Percentiles rank a stretch among this genome's conserved stretches.
Evolutionary conservation across 2,888 invertebrate species (phyloP).

Genomic region (Sthenelais limicola): DNA sequence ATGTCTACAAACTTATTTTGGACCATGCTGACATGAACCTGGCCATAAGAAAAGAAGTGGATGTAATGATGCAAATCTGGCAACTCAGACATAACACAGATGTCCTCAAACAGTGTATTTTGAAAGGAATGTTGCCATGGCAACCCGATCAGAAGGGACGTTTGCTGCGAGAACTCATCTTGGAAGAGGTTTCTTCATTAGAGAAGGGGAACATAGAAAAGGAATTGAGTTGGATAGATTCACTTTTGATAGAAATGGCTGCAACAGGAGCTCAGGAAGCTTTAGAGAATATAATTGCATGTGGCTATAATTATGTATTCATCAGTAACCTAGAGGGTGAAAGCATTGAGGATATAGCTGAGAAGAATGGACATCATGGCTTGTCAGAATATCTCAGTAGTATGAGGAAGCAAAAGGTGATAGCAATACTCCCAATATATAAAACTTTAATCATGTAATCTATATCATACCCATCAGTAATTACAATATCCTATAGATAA

Average conservation of each 20-base stretch:
- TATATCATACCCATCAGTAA: too few species aligned
- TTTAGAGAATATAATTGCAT: not conserved
- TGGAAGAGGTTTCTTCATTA: not conserved
- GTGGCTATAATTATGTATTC: constrained; percentile 6
- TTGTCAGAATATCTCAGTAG: not conserved
- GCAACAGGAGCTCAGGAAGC: not conserved
- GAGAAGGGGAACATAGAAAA: not conserved
- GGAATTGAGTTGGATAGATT: constrained; percentile 21
- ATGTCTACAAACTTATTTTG: constrained; percentile 3
- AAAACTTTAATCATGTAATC: too few species aligned
- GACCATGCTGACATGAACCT: not conserved
- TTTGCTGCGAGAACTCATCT: constrained; percentile 2
- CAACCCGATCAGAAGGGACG: not conserved
- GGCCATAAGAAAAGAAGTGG: not conserved
- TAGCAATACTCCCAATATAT: too few species aligned
- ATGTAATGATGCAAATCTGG: not conserved
- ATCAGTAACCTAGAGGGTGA: not conserved
- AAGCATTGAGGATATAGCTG: not conserved
- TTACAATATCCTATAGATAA: too few species aligned
- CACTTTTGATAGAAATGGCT: constrained; percentile 7
- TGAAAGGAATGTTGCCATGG: not conserved
- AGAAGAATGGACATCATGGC: not conserved
- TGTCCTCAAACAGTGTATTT: constrained; percentile 5
- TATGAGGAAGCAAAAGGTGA: too few species aligned
- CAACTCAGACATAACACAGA: constrained; percentile 14